Evolutionary conservation across 2,888 invertebrate genomes (phyloP), one percentile per base, ranked within the genome.

Genomic region (Diogma glabrata): DNA sequence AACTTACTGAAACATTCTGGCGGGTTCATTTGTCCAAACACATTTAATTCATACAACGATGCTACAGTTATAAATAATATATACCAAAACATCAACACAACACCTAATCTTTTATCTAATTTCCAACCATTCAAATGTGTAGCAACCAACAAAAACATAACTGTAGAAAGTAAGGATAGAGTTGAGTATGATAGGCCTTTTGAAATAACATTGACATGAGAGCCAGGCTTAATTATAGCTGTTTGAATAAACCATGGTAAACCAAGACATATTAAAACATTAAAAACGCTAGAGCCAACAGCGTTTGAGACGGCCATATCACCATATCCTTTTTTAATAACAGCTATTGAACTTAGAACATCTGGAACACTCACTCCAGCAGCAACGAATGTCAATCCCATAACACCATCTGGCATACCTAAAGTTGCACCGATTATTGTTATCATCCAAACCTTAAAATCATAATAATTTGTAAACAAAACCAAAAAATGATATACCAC

Each of bases 271-370:
- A 95, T 84, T 57, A 95, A 77, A 65, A 95, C 94, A 71, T 95
- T 95, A 72, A 95, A 95, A 57, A 95, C 94, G 71, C 95, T 95
- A 57, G 93, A 93, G 23, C 95, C 95, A 47, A 95, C 87, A 4
- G 93, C 94, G 70, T 95, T 95, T 4, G 93, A 93, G 8, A 95
- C 93, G 22, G 95, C 95, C 95, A 95, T 95, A 70, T 95, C 94
- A 5, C 92, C 93, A 66, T 84, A 87, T 30, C 95, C 95, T 71
- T 95, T 93, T 73, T 91, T 91, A 64, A 93, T 91, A 59, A 96
- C 96, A 33, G 95, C 89, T 64, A 95, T 81, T 61, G 94, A 94
- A 54, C 94, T 91, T 49, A 96, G 78, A n/a, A 94, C 94, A 72
- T 96, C 95, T 0, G 95, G 95, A 22, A 95, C 91, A 49, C 92